phyloP scores from a whole-genome alignment of 2,888 invertebrate genomes.

The Ptilodon capucinus region DNA sequence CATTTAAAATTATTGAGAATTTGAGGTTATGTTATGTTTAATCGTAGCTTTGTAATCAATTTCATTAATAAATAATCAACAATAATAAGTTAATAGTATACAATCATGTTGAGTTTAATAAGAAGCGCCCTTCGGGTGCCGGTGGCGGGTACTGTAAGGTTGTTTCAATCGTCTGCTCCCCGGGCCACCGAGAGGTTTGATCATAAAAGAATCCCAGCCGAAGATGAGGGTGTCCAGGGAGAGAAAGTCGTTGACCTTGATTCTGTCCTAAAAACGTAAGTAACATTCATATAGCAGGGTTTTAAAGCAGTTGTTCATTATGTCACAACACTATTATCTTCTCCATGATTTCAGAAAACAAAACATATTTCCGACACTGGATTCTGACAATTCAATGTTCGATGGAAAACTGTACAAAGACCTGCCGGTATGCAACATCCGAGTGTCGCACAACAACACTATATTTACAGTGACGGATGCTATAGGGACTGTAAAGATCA shows the following conservation, averaged over 20 bases:
- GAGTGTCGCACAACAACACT: constrained; percentile 94
- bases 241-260: constrained; percentile 89
- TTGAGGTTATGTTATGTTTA: constrained; percentile 23
- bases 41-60: neutral
- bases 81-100: neutral
- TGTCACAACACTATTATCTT: no score
- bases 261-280: constrained; percentile 83
- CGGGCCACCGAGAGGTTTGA: constrained; percentile 63
- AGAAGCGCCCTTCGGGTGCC: constrained; percentile 52
- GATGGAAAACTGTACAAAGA: constrained; percentile 90
- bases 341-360: constrained; percentile 80
- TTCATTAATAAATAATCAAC: constrained; percentile 3
- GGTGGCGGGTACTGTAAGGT: constrained; percentile 41
- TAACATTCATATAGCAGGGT: constrained; percentile 2
- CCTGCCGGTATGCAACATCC: constrained; percentile 91
- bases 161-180: constrained; percentile 58
- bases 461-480: constrained; percentile 89
- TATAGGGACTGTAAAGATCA: constrained; percentile 84
- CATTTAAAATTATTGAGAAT: neutral
- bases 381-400: constrained; percentile 87
- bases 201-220: constrained; percentile 70
- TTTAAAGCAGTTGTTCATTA: neutral
- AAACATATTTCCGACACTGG: constrained; percentile 87
- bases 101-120: constrained; percentile 56
- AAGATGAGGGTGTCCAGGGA: constrained; percentile 90